Evolutionary conservation across 2,797 vertebrate genomes (phyloP), one percentile per base, ranked within the genome.

Genomic region (Melanotaenia maccullochi): DNA sequence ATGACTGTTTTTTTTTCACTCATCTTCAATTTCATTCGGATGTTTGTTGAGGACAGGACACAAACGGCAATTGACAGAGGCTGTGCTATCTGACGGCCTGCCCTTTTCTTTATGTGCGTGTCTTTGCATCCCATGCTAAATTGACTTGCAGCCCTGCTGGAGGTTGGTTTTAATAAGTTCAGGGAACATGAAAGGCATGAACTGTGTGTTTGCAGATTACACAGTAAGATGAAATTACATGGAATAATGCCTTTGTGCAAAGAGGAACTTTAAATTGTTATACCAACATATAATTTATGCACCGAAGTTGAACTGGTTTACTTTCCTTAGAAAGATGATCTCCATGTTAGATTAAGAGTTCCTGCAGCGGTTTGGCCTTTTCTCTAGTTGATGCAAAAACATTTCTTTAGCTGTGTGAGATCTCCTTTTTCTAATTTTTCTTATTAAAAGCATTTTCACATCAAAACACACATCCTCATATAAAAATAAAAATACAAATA

Each of bases 101-200:
- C 55, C 60, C 18, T 81, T 64, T 54, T 32, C 32, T 32, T 16
- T 54, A 12, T 51, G 25, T 25, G 11, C 42, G 4, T 35, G n/a
- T 64, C 9, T 60, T 54, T 16, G 54, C 70, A 58, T 58, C 40
- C 52, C 81, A 33, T 22, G 20, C 25, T 71, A 32, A 73, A 71
- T n/a, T 84, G 63, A 75, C 49, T 64, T 33, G 25, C 16, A 69
- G 63, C 78, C 78, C 70, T 76, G 58, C 28, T 61, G 65, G 66
- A 85, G 83, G 69, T 82, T 68, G 40, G 55, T 65, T 82, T 77
- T 76, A 82, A 80, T 51, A 60, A 62, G 54, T 72, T 62, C 12
- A 68, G n/a, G 38, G 64, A 62, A 63, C 44, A n/a, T 60, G 33
- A 56, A 71, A 55, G 36, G 24, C 24, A 56, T 62, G 35, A 16